These are phyloP conservation scores for Notoglanidium macrostoma DNA, from an alignment of 2,797 vertebrate genomes.

Conservation along the genomic window DNA sequence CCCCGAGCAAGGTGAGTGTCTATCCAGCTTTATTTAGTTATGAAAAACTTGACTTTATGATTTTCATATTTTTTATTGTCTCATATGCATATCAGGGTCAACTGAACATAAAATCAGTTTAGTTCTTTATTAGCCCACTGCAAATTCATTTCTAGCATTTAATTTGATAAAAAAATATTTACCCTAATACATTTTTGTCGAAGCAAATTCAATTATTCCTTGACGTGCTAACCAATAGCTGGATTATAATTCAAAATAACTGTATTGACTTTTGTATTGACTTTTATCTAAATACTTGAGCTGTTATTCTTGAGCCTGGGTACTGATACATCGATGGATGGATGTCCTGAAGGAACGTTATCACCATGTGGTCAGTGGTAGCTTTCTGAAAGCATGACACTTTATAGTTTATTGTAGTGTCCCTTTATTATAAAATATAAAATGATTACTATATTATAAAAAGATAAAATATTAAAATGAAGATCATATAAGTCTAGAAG, in stretches of 20 bases:
- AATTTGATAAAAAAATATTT: neutral
- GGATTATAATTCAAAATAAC: neutral
- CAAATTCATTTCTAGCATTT: neutral
- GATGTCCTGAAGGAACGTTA: neutral
- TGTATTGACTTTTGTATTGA: neutral
- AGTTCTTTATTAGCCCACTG: neutral
- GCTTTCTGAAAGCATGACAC: neutral
- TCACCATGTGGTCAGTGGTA: neutral
- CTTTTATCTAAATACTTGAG: neutral
- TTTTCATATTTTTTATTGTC: neutral
- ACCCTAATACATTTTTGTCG: neutral
- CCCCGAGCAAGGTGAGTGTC: constrained; percentile 89
- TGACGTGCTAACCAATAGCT: neutral
- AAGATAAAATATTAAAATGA: neutral
- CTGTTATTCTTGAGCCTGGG: neutral
- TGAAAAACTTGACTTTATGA: neutral
- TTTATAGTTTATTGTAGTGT: neutral
- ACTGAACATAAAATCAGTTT: neutral
- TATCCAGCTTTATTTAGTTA: constrained; percentile 24
- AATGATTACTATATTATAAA: neutral
- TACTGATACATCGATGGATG: neutral
- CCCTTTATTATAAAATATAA: neutral
- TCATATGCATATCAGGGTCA: neutral
- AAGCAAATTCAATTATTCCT: neutral
- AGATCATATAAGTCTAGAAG: neutral